Evolutionary conservation across 1,140 invertebrate genomes (phyloP).

Genomic region (Trachelipus rathkii): DNA sequence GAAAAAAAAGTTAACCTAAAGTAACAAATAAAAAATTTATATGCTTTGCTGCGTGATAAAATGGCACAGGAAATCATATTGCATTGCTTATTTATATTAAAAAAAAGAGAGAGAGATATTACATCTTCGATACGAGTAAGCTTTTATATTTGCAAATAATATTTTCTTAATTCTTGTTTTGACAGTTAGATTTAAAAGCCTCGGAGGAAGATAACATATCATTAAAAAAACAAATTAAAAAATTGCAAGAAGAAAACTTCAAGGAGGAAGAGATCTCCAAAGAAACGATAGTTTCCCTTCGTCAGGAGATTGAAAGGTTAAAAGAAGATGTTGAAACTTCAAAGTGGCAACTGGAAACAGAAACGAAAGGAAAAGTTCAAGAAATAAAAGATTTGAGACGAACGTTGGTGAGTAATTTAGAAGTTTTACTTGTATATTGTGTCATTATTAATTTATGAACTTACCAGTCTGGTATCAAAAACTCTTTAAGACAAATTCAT

Average conservation of each 20-base stretch:
- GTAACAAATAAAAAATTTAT: too few relatives aligned
- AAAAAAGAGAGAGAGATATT: too few relatives aligned
- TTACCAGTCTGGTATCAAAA: too few relatives aligned
- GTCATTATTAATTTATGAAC: too few relatives aligned
- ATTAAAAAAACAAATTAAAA: conserved; percentile 49
- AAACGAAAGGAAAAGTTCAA: neutral
- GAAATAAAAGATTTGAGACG: neutral
- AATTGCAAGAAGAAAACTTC: conserved; percentile 22
- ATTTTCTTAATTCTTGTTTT: conserved; percentile 45
- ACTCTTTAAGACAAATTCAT: too few relatives aligned
- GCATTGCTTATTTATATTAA: too few relatives aligned
- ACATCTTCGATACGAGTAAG: too few relatives aligned
- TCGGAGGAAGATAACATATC: conserved; percentile 66
- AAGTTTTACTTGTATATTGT: too few relatives aligned
- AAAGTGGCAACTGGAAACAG: conserved; percentile 26
- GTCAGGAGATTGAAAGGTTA: conserved; percentile 14
- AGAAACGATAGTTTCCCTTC: conserved; percentile 11
- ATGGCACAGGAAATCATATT: too few relatives aligned
- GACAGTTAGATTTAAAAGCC: conserved; percentile 60
- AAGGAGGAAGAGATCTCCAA: conserved; percentile 1
- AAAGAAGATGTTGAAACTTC: conserved; percentile 34
- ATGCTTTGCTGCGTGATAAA: too few relatives aligned
- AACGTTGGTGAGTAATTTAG: neutral
- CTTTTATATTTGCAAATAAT: too few relatives aligned
- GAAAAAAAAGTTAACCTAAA: too few relatives aligned